Percentiles rank a stretch among this genome's conserved stretches.
phyloP scores from a whole-genome alignment of 2,113 vertebrate species.

The Bufo bufo region DNA sequence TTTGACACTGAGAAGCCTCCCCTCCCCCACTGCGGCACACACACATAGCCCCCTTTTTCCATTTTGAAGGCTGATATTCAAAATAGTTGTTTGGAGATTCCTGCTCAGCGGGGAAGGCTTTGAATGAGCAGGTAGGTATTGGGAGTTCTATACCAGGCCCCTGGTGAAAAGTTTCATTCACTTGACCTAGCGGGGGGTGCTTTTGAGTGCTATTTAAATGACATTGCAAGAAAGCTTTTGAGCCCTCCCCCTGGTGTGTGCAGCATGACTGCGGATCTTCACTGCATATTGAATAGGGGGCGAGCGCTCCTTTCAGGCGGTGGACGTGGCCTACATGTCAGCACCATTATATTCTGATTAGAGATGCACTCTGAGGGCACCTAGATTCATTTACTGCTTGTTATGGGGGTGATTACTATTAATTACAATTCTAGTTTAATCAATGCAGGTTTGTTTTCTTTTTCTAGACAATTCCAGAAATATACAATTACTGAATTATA shows the following conservation, averaged over 20 bases:
- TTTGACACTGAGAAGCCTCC: slow-evolving; percentile 3
- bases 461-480: background rate
- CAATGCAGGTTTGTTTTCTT: background rate
- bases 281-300: slow-evolving; percentile 30
- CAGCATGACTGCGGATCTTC: slow-evolving; percentile 12
- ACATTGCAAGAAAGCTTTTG: slow-evolving; percentile 28
- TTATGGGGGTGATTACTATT: slow-evolving; percentile 1
- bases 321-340: background rate
- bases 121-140: slow-evolving; percentile 42
- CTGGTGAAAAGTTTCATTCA: slow-evolving; percentile 37
- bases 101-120: slow-evolving; percentile 41
- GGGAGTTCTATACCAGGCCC: slow-evolving; percentile 37
- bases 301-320: slow-evolving; percentile 6
- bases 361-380: slow-evolving; percentile 1
- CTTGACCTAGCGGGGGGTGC: slow-evolving; percentile 21
- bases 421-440: background rate
- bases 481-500: background rate
- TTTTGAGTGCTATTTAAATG: slow-evolving; percentile 38
- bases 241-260: slow-evolving; percentile 6
- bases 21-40: background rate
- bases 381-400: background rate
- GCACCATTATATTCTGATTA: slow-evolving; percentile 6
- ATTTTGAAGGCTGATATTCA: slow-evolving; percentile 8
- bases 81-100: slow-evolving; percentile 30
- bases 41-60: background rate